Evolutionary conservation across 2,888 invertebrate genomes (phyloP), one percentile per base, ranked within the genome.

Genomic region (Gasteruption jaculator): DNA sequence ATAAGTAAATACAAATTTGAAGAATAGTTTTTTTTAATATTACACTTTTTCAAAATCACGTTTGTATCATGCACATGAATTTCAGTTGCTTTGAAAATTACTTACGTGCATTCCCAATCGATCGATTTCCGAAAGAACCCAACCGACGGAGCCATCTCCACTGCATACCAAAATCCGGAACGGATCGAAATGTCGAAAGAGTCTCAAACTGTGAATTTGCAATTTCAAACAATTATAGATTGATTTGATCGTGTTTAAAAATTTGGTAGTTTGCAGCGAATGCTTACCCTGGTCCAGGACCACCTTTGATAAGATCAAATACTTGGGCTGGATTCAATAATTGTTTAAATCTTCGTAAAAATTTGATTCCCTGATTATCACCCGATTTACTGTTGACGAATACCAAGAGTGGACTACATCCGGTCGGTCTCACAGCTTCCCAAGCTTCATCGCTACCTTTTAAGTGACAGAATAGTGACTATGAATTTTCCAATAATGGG

Each of bases 351-450:
- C 93, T 82, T 38, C 94, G 80, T 52, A 96, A 79, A 76, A 96
- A 95, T 74, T 94, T 92, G 21, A 95, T 85, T 49, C 96, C 96
- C 72, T 96, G 96, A 76, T 94, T 95, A 78, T 96, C 96, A 58
- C 96, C 83, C 56, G 94, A 94, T 77, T 95, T 91, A 49, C 94
- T 94, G 76, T 97, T 97, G 63, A 96, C 95, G 71, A 96, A 95
- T 48, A 96, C 96, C 51, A 96, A 81, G 41, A 96, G 81, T 10
- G 96, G 96, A 50, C 80, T 81, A 58, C 80, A 80, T 11, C 79
- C 77, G 36, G 67, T 72, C 10, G 78, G 76, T 48, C 76, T 65
- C 0, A 85, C 85, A 18, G 88, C 89, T 70, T 89, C 86, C 92
- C 93, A 94, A 38, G 91, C 88, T 63, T 92, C 93, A 63, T 93